These are phyloP conservation scores for Tadarida brasiliensis DNA, from an alignment of 2,797 vertebrate genomes.

Conservation along the genomic window DNA sequence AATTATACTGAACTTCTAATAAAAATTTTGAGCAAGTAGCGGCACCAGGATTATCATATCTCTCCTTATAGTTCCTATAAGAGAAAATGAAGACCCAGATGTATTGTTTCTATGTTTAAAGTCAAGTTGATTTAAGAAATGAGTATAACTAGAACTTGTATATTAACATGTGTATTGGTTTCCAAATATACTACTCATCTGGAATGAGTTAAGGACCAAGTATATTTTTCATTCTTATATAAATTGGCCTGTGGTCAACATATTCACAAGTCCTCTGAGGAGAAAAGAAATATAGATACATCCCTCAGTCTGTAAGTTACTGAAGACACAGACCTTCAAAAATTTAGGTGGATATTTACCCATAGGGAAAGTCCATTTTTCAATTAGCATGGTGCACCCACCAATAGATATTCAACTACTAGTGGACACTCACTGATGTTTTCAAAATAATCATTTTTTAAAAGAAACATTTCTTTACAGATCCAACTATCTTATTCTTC, in stretches of 20 bases:
- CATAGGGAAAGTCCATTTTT: neutral
- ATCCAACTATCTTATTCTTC: neutral
- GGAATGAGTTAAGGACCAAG: neutral
- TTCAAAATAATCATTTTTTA: neutral
- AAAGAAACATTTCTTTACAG: neutral
- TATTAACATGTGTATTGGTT: neutral
- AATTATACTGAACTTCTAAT: neutral
- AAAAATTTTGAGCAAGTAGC: neutral
- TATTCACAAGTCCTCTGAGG: neutral
- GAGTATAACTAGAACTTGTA: neutral
- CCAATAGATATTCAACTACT: neutral
- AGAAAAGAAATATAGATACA: neutral
- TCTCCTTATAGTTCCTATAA: neutral
- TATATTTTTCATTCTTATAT: neutral
- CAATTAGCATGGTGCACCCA: neutral
- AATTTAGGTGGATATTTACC: slow-evolving; percentile 1
- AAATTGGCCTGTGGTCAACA: neutral
- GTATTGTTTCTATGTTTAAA: neutral
- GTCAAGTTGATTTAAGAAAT: neutral
- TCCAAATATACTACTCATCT: neutral
- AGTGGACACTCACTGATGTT: neutral
- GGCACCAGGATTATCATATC: neutral
- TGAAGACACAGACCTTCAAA: neutral
- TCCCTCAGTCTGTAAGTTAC: neutral
- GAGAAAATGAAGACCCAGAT: neutral